Conservation (phyloP, 2,797 vertebrate genomes). For the Chloroceryle inda region DNA sequence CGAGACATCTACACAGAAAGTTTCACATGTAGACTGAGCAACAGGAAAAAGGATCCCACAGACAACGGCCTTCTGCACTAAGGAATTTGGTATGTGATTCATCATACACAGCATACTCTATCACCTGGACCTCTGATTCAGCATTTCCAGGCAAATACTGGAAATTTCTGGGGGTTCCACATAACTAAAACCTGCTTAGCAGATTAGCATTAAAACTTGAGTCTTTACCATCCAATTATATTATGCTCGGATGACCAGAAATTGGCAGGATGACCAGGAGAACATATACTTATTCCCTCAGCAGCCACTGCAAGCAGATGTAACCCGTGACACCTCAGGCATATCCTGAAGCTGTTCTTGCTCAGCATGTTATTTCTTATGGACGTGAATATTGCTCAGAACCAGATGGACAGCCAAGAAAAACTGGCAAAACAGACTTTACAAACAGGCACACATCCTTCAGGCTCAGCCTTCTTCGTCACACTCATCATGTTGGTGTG, state of each 20-base stretch:
- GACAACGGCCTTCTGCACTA: neutral
- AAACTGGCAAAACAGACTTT: neutral
- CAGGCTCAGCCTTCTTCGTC: neutral
- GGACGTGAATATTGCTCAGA: neutral
- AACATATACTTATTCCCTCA: neutral
- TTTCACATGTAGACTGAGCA: neutral
- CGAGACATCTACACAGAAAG: neutral
- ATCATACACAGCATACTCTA: accelerated
- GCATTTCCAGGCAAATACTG: neutral
- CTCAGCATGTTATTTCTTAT: neutral
- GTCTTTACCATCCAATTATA: neutral
- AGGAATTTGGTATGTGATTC: neutral
- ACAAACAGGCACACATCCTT: neutral
- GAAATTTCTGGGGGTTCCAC: neutral
- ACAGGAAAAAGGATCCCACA: neutral
- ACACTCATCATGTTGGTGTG: accelerated
- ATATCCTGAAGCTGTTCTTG: neutral
- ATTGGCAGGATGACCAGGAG: neutral
- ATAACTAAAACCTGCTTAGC: neutral
- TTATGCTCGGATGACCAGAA: neutral
- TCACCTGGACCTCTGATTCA: neutral
- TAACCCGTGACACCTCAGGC: neutral
- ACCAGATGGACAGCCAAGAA: neutral
- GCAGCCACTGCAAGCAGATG: neutral
- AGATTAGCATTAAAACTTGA: neutral